A percentile compares a stretch with the other conserved stretches of the same genome.
Evolutionary conservation across 2,797 vertebrate genomes (phyloP).

Genomic region (Bradypus variegatus): DNA sequence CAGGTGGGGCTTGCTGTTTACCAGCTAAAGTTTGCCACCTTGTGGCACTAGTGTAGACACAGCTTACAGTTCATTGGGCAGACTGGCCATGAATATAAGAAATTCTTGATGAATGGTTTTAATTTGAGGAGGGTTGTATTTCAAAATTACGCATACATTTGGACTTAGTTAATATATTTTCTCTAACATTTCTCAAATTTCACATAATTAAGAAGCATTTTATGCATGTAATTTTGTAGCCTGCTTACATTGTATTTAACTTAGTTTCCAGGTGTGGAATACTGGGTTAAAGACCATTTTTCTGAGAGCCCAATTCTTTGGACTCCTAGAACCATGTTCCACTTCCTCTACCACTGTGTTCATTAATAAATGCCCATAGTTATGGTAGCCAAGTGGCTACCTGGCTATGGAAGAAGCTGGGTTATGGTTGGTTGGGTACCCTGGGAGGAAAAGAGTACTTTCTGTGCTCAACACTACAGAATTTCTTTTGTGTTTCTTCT

Average conservation of each 20-base stretch:
- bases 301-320: background rate
- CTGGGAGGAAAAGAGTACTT: background rate
- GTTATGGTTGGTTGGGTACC: background rate
- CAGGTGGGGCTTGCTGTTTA: background rate
- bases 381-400: background rate
- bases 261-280: background rate
- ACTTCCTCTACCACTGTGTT: background rate
- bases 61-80: background rate
- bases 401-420: background rate
- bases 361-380: background rate
- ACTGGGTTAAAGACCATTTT: constrained; percentile 7
- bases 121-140: background rate
- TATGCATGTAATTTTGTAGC: background rate
- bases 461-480: background rate
- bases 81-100: background rate
- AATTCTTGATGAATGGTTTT: constrained; percentile 29
- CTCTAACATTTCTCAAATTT: constrained; percentile 22
- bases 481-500: constrained; percentile 40
- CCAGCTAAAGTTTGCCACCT: background rate
- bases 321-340: background rate
- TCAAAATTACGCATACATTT: constrained; percentile 22
- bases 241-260: background rate
- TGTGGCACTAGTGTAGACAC: background rate
- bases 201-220: constrained; percentile 9
- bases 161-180: constrained; percentile 10